Conservation (phyloP, 1,140 invertebrate genomes). For the Drosophila burlai region DNA sequence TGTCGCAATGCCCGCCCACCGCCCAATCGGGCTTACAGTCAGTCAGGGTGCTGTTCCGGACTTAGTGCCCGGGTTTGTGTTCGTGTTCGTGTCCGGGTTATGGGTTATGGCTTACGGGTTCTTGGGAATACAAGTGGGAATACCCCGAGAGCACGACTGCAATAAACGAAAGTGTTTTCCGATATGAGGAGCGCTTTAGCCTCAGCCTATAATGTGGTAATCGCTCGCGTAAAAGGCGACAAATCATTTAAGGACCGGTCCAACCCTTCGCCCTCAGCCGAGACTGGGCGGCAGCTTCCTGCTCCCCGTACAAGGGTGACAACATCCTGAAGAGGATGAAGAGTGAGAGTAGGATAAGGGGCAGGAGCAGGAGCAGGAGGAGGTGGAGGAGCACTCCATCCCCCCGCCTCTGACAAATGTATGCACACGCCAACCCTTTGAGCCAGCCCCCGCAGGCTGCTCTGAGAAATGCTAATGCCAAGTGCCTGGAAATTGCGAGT, state of each 20-base stretch:
- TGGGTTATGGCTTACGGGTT: constrained; percentile 1
- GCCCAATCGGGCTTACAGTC: too few species aligned
- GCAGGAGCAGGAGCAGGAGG: neutral
- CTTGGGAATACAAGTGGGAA: constrained; percentile 66
- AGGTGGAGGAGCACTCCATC: constrained; percentile 11
- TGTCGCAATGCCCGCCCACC: constrained; percentile 66
- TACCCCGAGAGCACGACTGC: constrained; percentile 51
- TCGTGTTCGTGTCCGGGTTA: neutral
- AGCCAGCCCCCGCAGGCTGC: constrained; percentile 54
- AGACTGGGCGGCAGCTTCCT: neutral
- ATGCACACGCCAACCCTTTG: constrained; percentile 71
- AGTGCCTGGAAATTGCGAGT: constrained; percentile 36
- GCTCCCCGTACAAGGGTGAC: constrained; percentile 67
- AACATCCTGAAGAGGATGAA: constrained; percentile 50
- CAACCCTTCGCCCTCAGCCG: constrained; percentile 13
- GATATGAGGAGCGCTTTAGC: constrained; percentile 78
- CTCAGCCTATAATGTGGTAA: constrained; percentile 83
- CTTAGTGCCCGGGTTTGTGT: neutral
- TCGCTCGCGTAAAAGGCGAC: constrained; percentile 84
- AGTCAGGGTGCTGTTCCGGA: constrained; percentile 7
- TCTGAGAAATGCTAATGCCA: constrained; percentile 41
- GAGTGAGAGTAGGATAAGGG: neutral
- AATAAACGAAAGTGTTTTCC: constrained; percentile 84
- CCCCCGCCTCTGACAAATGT: constrained; percentile 51
- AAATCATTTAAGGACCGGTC: constrained; percentile 82